phyloP scores from a whole-genome alignment of 2,797 vertebrate species.

The Hoplostethus mediterraneus region DNA sequence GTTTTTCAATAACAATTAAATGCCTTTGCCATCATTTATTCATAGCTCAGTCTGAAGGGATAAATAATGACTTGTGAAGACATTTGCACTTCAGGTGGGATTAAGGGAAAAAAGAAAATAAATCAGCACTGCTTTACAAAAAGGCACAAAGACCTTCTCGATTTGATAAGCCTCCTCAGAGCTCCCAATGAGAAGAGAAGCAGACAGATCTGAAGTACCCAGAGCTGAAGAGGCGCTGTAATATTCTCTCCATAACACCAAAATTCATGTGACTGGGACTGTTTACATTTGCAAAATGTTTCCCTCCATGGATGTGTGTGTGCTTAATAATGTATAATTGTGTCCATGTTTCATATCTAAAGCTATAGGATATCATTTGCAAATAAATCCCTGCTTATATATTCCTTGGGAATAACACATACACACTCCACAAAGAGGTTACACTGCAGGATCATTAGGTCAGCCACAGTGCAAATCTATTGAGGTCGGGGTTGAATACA shows the following conservation, averaged over 20 bases:
- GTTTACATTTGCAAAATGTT: too few relatives aligned
- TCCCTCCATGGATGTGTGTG: too few relatives aligned
- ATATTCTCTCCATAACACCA: conserved; percentile 1
- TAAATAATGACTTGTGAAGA: conserved; percentile 55
- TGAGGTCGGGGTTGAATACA: background rate
- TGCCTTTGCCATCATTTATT: conserved; percentile 54
- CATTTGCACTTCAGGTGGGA: conserved; percentile 39
- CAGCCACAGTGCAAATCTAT: background rate
- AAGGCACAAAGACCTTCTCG: conserved; percentile 25
- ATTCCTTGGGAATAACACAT: background rate
- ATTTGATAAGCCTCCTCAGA: conserved; percentile 7
- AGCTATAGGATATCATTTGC: too few relatives aligned
- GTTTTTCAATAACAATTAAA: conserved; percentile 61
- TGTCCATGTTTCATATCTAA: background rate
- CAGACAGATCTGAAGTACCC: background rate
- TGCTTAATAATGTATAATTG: too few relatives aligned
- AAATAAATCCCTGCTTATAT: too few relatives aligned
- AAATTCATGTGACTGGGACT: background rate
- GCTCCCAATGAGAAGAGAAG: conserved; percentile 10
- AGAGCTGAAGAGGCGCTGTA: background rate
- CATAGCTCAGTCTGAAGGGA: conserved; percentile 44
- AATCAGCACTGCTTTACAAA: conserved; percentile 46
- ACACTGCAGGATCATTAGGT: background rate
- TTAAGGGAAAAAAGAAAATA: conserved; percentile 40
- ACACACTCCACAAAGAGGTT: background rate